phyloP scores from a whole-genome alignment of 1,140 invertebrate genomes.

The Hirudo medicinalis region DNA sequence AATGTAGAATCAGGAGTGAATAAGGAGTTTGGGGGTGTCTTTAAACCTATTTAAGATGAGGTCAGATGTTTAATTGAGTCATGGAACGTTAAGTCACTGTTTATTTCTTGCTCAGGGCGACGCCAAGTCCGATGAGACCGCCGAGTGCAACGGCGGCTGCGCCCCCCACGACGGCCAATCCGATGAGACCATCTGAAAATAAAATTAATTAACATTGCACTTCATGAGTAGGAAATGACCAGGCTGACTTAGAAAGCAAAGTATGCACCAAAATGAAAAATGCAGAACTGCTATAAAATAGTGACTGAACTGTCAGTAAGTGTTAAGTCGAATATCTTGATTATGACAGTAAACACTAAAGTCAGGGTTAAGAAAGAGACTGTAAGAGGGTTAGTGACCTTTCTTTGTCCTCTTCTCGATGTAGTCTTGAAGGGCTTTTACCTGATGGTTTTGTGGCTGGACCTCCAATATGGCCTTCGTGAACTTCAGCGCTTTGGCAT shows the following conservation, averaged over 20 bases:
- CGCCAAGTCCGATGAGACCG: conserved; percentile 61
- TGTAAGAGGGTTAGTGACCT: conserved; percentile 39
- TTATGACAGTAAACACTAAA: too few species aligned
- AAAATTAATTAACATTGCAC: conserved; percentile 19
- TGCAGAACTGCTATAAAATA: too few species aligned
- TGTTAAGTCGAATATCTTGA: too few species aligned
- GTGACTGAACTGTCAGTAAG: too few species aligned
- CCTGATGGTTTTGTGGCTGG: conserved; percentile 82
- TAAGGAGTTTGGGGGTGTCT: too few species aligned
- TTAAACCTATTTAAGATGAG: too few species aligned
- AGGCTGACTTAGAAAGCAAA: too few species aligned
- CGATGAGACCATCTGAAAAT: conserved; percentile 61
- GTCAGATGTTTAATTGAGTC: too few species aligned
- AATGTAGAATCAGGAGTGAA: too few species aligned
- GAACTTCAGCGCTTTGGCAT: conserved; percentile 66
- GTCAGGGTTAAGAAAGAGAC: too few species aligned
- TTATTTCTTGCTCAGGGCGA: conserved; percentile 61
- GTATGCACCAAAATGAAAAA: too few species aligned
- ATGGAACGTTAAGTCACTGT: not conserved
- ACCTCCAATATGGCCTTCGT: conserved; percentile 65
- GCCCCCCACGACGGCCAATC: conserved; percentile 73
- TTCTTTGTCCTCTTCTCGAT: conserved; percentile 75
- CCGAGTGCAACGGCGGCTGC: conserved; percentile 61
- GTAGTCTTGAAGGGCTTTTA: conserved; percentile 58
- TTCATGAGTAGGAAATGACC: too few species aligned